These are phyloP conservation scores for Phoxinus phoxinus DNA, from an alignment of 2,113 vertebrate genomes.

Conservation along the genomic window DNA sequence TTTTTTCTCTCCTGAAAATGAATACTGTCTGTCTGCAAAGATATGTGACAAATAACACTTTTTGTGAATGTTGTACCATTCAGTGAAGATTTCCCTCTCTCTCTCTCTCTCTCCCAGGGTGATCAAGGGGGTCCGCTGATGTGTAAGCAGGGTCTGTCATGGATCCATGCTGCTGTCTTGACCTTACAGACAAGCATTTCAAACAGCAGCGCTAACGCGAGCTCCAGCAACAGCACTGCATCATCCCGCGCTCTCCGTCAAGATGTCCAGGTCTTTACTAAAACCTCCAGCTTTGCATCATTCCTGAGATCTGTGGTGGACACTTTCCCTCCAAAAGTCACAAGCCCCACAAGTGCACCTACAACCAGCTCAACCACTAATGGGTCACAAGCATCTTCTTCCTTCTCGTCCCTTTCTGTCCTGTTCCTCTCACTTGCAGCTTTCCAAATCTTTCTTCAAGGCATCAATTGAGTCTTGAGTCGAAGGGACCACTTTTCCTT, in stretches of 20 bases:
- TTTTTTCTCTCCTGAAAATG: not conserved
- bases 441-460: not conserved
- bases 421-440: not conserved
- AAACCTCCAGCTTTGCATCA: not conserved
- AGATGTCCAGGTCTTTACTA: slow-evolving; percentile 37
- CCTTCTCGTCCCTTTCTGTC: not conserved
- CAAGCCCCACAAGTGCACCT: not conserved
- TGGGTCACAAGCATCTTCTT: not conserved
- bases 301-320: slow-evolving; percentile 27
- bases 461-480: not conserved
- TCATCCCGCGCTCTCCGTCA: not conserved
- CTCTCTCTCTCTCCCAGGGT: slow-evolving; percentile 15
- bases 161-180: slow-evolving; percentile 47
- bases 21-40: not conserved
- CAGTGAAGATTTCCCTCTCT: not conserved
- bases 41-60: not conserved
- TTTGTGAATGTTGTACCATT: not conserved
- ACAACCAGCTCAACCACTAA: not conserved
- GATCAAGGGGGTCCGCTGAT: slow-evolving; percentile 46
- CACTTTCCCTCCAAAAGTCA: slow-evolving; percentile 26
- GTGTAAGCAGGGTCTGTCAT: slow-evolving; percentile 44
- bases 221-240: not conserved
- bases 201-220: not conserved
- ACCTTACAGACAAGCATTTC: not conserved
- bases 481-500: not conserved